Evolutionary conservation across 2,888 invertebrate genomes (phyloP).

Genomic region (Drosophila hamatofila): DNA sequence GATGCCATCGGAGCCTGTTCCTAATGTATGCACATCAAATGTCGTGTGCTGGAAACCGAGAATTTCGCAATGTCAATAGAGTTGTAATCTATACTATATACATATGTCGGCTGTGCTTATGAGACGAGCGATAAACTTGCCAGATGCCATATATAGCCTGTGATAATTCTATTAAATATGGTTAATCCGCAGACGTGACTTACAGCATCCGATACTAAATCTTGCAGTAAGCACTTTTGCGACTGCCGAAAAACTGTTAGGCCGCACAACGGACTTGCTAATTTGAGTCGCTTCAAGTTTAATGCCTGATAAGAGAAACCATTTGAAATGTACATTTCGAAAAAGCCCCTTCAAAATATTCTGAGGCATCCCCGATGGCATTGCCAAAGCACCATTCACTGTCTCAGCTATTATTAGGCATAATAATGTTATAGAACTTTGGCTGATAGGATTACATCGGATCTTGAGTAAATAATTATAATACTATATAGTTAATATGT

Average conservation of each 20-base stretch:
- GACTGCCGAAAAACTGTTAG: slow-evolving; percentile 34
- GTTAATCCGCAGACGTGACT: slow-evolving; percentile 63
- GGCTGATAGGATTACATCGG: slow-evolving; percentile 1
- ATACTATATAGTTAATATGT: slow-evolving; percentile 5
- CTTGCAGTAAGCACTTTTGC: slow-evolving; percentile 40
- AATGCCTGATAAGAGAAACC: slow-evolving; percentile 67
- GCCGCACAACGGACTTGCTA: not conserved
- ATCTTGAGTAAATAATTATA: not conserved
- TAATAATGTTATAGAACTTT: not conserved
- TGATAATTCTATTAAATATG: slow-evolving; percentile 44
- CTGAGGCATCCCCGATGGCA: not conserved
- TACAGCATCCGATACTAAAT: slow-evolving; percentile 64
- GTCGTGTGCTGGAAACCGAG: not conserved
- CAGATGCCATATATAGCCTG: slow-evolving; percentile 40
- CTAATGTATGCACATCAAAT: not conserved
- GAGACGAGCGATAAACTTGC: slow-evolving; percentile 48
- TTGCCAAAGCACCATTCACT: not conserved
- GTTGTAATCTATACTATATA: slow-evolving; percentile 68
- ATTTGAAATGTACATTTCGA: slow-evolving; percentile 41
- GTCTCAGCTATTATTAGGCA: too few species aligned
- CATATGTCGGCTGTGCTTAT: slow-evolving; percentile 21
- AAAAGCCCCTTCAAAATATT: slow-evolving; percentile 18
- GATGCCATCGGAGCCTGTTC: slow-evolving; percentile 42
- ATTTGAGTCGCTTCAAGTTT: slow-evolving; percentile 44
- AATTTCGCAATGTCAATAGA: slow-evolving; percentile 45